Conservation (phyloP, 2,113 vertebrate species). For the Poeciliopsis turrubarensis region DNA sequence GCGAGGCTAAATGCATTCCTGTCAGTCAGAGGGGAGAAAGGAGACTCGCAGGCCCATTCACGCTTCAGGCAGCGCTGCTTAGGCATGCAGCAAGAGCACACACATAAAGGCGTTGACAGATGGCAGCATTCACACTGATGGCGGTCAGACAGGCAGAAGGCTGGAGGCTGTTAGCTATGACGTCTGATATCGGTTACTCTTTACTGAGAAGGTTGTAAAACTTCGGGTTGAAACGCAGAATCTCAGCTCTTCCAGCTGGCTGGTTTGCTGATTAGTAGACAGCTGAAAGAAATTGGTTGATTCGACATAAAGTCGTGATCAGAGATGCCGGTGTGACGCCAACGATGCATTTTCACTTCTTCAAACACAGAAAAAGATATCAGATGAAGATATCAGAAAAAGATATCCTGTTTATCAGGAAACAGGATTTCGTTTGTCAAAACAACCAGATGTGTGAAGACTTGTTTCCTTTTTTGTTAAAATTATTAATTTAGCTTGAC, state of each 20-base stretch:
- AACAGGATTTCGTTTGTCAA: background rate
- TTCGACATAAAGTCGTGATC: background rate
- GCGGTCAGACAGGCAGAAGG: slow-evolving; percentile 38
- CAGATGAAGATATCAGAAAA: background rate
- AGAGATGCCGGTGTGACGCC: background rate
- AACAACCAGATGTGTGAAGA: background rate
- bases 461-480: background rate
- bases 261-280: background rate
- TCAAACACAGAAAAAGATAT: background rate
- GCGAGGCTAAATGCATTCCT: slow-evolving; percentile 46
- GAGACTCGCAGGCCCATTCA: slow-evolving; percentile 46
- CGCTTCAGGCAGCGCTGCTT: slow-evolving; percentile 41
- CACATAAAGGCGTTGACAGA: slow-evolving; percentile 49
- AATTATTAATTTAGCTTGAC: background rate
- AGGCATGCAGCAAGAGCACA: slow-evolving; percentile 50
- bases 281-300: background rate
- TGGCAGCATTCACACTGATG: slow-evolving; percentile 56
- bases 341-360: background rate
- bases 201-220: background rate
- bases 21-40: slow-evolving; percentile 56
- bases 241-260: background rate
- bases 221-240: background rate
- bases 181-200: slow-evolving; percentile 9
- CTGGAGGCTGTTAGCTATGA: slow-evolving; percentile 36
- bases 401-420: background rate